Base-by-base conservation (phyloP, 1,140 invertebrate species). In the Ceratosolen fusciceps region DNA sequence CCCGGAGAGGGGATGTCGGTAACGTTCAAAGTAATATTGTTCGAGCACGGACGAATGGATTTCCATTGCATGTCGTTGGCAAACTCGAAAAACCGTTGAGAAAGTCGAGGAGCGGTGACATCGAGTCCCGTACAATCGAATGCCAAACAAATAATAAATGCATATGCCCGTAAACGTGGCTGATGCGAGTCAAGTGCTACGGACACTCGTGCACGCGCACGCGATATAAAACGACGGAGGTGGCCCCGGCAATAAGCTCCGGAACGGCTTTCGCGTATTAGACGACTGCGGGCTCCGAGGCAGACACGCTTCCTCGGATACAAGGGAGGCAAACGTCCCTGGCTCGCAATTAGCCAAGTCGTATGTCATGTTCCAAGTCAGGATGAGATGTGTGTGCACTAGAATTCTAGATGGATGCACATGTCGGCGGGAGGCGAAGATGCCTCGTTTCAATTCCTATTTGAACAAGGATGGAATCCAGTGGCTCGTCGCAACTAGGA, bases 331-430 rank as follows among this genome's bases (percentile, higher is more conserved):
- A 37, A 65, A 65, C 26, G 5, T 10, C 54, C 8, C 49, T 31
- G 74, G 52, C 67, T 76, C 74, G 74, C 54, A 80, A 80, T 80
- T 80, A 80, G 74, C 56, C 56, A 37, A 72, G 62, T 65, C 79
- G 54, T 76, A 54, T 76, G 67, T 76, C 74, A 56, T 76, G 67
- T 76, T 80, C 54, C 54, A 80, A 80, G 74, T 80, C 79, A 75
- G 62, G 21, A 26, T 9, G 49, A 37, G 34, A 49, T 19, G 14
- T 31, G 56, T 47, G 52, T 21, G 34, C 24, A 43, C 49, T 31
- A 39, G 34, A 43, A 67, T 43, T 8, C n/a, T 24, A 16, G 49
- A 14, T 8, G 68, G 1, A 47, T 70, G 24, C 68, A 34, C 19
- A 31, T 9, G 29, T 16, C 21, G 1, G 26, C 29, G 3, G 24